phyloP scores from a whole-genome alignment of 2,888 invertebrate species.

The Pammene aurita region DNA sequence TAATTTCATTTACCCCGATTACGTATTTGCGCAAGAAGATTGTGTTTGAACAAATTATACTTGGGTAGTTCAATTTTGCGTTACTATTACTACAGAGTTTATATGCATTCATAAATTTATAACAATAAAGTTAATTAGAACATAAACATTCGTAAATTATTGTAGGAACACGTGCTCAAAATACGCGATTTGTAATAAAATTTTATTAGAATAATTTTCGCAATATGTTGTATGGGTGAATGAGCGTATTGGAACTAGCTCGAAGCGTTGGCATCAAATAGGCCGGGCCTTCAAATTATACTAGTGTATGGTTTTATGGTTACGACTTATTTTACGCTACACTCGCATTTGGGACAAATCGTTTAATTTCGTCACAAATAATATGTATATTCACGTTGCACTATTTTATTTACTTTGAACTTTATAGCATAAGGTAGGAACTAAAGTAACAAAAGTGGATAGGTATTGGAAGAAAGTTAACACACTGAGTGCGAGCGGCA shows the following conservation, averaged over 20 bases:
- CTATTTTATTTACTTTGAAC: too few species aligned
- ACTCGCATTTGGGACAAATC: background rate
- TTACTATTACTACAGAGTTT: conserved; percentile 41
- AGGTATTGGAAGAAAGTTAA: too few species aligned
- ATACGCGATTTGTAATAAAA: conserved; percentile 28
- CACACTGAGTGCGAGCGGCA: too few species aligned
- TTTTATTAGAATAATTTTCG: conserved; percentile 39
- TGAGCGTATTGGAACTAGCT: conserved; percentile 27
- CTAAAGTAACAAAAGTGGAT: too few species aligned
- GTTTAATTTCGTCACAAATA: background rate
- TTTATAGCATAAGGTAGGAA: background rate
- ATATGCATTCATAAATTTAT: conserved; percentile 44
- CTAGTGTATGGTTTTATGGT: conserved; percentile 6
- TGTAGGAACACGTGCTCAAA: background rate
- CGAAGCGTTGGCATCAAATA: conserved; percentile 8
- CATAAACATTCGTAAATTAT: background rate
- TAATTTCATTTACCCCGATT: conserved; percentile 79
- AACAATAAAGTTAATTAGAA: conserved; percentile 15
- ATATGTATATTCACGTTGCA: too few species aligned
- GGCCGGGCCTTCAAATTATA: conserved; percentile 15
- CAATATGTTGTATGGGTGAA: conserved; percentile 30
- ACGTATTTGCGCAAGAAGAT: conserved; percentile 72
- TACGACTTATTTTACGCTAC: conserved; percentile 13
- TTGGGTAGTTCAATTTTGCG: conserved; percentile 48
- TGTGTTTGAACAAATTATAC: conserved; percentile 55